phyloP scores from a whole-genome alignment of 2,888 invertebrate genomes.

The Gnatocerus cornutus region DNA sequence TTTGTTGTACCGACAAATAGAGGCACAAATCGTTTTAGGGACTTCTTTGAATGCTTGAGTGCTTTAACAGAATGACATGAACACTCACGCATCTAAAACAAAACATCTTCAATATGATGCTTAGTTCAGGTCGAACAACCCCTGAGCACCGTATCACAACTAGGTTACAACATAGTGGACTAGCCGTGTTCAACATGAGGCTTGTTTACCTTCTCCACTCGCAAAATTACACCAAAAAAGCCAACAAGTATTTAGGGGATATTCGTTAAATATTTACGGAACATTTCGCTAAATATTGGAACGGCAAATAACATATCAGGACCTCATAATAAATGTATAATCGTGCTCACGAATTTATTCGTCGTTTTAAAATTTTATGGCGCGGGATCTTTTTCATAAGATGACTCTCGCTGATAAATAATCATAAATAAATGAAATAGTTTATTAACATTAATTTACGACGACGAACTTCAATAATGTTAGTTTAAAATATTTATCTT shows the following conservation, averaged over 20 bases:
- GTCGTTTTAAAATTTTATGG: conserved; percentile 24
- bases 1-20: too few relatives aligned
- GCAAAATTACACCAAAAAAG: conserved; percentile 36
- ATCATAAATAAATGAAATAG: conserved; percentile 28
- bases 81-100: too few relatives aligned
- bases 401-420: conserved; percentile 20
- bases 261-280: conserved; percentile 35
- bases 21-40: too few relatives aligned
- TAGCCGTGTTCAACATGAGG: neutral
- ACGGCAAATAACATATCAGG: conserved; percentile 39
- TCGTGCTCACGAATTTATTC: conserved; percentile 25
- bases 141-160: too few relatives aligned
- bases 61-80: too few relatives aligned
- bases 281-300: conserved; percentile 36
- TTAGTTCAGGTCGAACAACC: too few relatives aligned
- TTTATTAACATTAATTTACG: conserved; percentile 35
- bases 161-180: conserved; percentile 23
- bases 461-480: conserved; percentile 10
- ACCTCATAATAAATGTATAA: conserved; percentile 34
- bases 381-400: conserved; percentile 5
- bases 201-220: conserved; percentile 29
- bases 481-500: conserved; percentile 14
- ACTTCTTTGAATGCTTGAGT: too few relatives aligned
- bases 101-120: too few relatives aligned
- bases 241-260: conserved; percentile 30